A percentile compares a stretch with the other conserved stretches of the same genome.
These are phyloP conservation scores for Proales similis DNA, from an alignment of 1,140 invertebrate species.

Conservation along the genomic window DNA sequence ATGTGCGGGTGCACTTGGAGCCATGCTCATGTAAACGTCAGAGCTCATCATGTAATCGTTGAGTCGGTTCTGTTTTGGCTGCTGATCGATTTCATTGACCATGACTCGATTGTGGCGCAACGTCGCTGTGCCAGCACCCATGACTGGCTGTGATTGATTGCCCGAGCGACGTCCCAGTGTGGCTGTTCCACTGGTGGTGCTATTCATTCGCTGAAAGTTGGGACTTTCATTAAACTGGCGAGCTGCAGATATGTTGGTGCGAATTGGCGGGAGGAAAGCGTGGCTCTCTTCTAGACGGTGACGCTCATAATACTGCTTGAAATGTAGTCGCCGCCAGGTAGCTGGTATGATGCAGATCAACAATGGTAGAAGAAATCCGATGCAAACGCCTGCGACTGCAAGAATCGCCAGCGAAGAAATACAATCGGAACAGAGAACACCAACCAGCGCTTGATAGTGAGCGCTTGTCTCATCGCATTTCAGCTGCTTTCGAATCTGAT, in stretches of 20 bases:
- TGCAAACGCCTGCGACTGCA: slow-evolving; percentile 4
- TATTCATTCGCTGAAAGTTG: slow-evolving; percentile 32
- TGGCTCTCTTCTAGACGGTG: slow-evolving; percentile 19
- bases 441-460: slow-evolving; percentile 11
- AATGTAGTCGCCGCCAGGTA: slow-evolving; percentile 20
- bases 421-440: slow-evolving; percentile 19
- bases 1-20: too few relatives aligned
- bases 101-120: too few relatives aligned
- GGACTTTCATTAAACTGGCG: slow-evolving; percentile 37
- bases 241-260: slow-evolving; percentile 34
- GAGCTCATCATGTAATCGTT: slow-evolving; percentile 30
- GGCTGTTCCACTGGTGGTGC: too few relatives aligned
- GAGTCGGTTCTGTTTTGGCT: too few relatives aligned
- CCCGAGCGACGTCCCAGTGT: too few relatives aligned
- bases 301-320: slow-evolving; percentile 11
- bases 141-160: too few relatives aligned
- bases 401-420: slow-evolving; percentile 1
- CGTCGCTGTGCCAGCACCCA: too few relatives aligned
- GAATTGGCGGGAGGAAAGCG: slow-evolving; percentile 19
- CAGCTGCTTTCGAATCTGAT: neutral
- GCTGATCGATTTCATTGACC: too few relatives aligned
- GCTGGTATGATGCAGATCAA: slow-evolving; percentile 28
- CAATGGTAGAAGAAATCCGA: slow-evolving; percentile 22
- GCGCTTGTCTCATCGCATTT: slow-evolving; percentile 25
- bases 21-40: too few relatives aligned